Percentiles rank a stretch among this genome's conserved stretches.
These are phyloP conservation scores for Artemia franciscana DNA, from an alignment of 1,140 invertebrate genomes.

Conservation along the genomic window DNA sequence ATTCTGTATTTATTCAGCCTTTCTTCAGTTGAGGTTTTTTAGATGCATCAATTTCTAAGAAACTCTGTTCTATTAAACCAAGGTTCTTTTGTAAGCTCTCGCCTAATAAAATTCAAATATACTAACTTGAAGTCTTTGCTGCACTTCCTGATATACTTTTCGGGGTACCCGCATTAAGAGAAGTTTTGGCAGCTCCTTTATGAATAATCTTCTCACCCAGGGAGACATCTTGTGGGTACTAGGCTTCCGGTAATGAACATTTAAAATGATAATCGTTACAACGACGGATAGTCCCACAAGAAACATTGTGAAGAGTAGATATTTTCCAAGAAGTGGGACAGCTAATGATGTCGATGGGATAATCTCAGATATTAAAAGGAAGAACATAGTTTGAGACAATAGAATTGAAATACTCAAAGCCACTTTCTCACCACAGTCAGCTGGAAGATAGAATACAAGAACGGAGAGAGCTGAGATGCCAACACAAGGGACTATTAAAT, in stretches of 20 bases:
- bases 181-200: constrained; percentile 53
- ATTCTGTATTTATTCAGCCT: too few species aligned
- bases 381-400: constrained; percentile 97
- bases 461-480: constrained; percentile 76
- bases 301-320: constrained; percentile 95
- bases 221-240: constrained; percentile 90
- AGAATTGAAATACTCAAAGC: constrained; percentile 95
- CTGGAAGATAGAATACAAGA: constrained; percentile 89
- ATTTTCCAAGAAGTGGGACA: constrained; percentile 86
- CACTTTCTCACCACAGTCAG: constrained; percentile 95
- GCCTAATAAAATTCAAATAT: too few species aligned
- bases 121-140: constrained; percentile 7
- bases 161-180: constrained; percentile 64
- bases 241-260: constrained; percentile 97
- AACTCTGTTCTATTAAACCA: too few species aligned
- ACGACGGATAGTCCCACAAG: constrained; percentile 87
- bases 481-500: constrained; percentile 78
- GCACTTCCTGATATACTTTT: constrained; percentile 12
- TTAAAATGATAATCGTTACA: constrained; percentile 89
- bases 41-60: too few species aligned
- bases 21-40: too few species aligned
- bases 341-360: constrained; percentile 95
- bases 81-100: too few species aligned
- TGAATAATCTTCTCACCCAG: constrained; percentile 71
- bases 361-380: constrained; percentile 88